Evolutionary conservation across 2,888 invertebrate genomes (phyloP).

Genomic region (Onchidella celtica): DNA sequence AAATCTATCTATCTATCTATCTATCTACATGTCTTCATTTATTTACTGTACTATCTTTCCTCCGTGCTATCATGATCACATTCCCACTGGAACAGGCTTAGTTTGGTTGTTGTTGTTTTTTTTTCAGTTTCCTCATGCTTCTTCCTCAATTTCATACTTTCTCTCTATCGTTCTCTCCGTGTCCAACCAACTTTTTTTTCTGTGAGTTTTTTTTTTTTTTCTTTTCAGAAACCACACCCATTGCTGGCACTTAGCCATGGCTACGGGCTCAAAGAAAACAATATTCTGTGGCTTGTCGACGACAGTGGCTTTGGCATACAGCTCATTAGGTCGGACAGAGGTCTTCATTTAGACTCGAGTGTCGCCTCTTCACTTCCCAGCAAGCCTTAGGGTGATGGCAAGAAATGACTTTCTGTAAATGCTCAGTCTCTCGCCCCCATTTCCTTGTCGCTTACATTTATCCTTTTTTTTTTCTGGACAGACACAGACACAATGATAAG

Average conservation of each 20-base stretch:
- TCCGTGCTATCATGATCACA: too few species aligned
- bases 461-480: too few species aligned
- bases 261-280: neutral
- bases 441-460: too few species aligned
- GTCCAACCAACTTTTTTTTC: neutral
- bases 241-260: neutral
- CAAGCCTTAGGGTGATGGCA: neutral
- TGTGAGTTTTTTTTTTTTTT: neutral
- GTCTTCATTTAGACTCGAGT: conserved; percentile 6
- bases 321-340: neutral
- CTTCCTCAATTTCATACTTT: neutral
- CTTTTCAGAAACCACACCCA: neutral
- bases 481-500: too few species aligned
- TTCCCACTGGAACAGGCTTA: too few species aligned
- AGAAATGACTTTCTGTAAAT: neutral
- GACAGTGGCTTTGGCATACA: neutral
- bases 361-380: neutral
- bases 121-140: neutral
- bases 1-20: too few species aligned
- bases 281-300: neutral
- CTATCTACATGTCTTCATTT: too few species aligned
- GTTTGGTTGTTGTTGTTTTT: too few species aligned
- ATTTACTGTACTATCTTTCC: too few species aligned
- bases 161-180: neutral
- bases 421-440: too few species aligned